Percentiles rank a stretch among this genome's conserved stretches.
phyloP scores from a whole-genome alignment of 2,888 invertebrate genomes.

The Panzeria rudis region DNA sequence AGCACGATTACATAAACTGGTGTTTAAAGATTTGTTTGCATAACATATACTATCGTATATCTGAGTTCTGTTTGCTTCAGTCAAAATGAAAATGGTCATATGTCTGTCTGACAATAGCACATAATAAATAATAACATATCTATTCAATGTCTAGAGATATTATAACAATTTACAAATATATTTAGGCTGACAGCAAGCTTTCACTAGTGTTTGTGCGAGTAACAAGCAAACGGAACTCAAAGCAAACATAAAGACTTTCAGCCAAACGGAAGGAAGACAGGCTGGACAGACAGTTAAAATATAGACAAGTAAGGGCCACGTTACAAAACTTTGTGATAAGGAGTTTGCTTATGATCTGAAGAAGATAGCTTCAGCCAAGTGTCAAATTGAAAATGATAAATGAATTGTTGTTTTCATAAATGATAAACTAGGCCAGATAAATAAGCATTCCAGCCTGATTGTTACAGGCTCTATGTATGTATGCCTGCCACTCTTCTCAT shows the following conservation, averaged over 20 bases:
- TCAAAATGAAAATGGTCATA: conserved; percentile 59
- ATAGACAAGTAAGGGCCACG: conserved; percentile 5
- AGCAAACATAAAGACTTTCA: conserved; percentile 35
- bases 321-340: conserved; percentile 29
- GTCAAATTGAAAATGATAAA: conserved; percentile 72
- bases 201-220: conserved; percentile 50
- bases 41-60: conserved; percentile 21
- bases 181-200: conserved; percentile 70
- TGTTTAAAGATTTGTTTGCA: conserved; percentile 55
- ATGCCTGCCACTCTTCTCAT: background rate
- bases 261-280: conserved; percentile 3
- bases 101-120: conserved; percentile 59
- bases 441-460: conserved; percentile 67
- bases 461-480: conserved; percentile 19
- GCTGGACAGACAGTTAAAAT: conserved; percentile 10
- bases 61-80: conserved; percentile 8
- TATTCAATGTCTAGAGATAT: conserved; percentile 62
- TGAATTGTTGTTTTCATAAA: conserved; percentile 69
- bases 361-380: conserved; percentile 67
- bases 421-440: conserved; percentile 71
- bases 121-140: conserved; percentile 69
- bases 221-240: conserved; percentile 19
- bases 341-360: conserved; percentile 45
- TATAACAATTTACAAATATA: conserved; percentile 54
- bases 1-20: conserved; percentile 58